Conservation (phyloP, 2,113 vertebrate genomes). For the Oostethus manadensis region DNA sequence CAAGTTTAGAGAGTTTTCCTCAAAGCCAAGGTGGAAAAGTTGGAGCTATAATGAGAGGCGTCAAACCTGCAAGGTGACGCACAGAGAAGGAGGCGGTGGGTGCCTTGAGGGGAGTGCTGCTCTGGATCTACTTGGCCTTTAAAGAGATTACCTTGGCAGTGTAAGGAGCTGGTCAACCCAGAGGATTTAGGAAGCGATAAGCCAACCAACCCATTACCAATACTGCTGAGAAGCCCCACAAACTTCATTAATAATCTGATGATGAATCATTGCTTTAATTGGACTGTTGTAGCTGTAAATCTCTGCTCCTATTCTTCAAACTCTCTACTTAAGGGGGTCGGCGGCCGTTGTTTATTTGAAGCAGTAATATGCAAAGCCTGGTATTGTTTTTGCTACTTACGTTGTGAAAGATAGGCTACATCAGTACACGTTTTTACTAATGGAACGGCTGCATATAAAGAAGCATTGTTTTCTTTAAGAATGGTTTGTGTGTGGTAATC, state of each 20-base stretch:
- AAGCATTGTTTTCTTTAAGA: constrained; percentile 7
- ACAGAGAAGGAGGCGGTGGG: constrained; percentile 29
- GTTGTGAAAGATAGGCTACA: constrained; percentile 21
- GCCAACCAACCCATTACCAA: constrained; percentile 76
- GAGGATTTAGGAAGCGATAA: constrained; percentile 68
- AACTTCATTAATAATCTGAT: constrained; percentile 81
- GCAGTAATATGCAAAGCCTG: constrained; percentile 33
- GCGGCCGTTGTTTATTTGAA: constrained; percentile 54
- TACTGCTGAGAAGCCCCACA: constrained; percentile 69
- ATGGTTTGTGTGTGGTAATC: constrained; percentile 18
- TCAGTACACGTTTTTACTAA: constrained; percentile 17
- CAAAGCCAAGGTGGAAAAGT: constrained; percentile 58
- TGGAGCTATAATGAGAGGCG: constrained; percentile 64
- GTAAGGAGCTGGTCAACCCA: constrained; percentile 74
- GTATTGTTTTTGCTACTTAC: constrained; percentile 42
- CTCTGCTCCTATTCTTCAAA: constrained; percentile 40
- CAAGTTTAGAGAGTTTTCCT: constrained; percentile 47
- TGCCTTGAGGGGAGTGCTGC: constrained; percentile 46
- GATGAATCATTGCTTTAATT: constrained; percentile 81
- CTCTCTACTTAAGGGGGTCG: constrained; percentile 41
- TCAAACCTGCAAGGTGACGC: constrained; percentile 56
- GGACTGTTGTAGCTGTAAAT: constrained; percentile 79
- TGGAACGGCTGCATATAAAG: constrained; percentile 12
- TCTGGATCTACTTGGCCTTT: constrained; percentile 66
- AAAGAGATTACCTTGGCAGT: constrained; percentile 77